Percentiles rank a stretch among this genome's conserved stretches.
These are phyloP conservation scores for Dermolepida albohirtum DNA, from an alignment of 2,888 invertebrate species.

Conservation along the genomic window DNA sequence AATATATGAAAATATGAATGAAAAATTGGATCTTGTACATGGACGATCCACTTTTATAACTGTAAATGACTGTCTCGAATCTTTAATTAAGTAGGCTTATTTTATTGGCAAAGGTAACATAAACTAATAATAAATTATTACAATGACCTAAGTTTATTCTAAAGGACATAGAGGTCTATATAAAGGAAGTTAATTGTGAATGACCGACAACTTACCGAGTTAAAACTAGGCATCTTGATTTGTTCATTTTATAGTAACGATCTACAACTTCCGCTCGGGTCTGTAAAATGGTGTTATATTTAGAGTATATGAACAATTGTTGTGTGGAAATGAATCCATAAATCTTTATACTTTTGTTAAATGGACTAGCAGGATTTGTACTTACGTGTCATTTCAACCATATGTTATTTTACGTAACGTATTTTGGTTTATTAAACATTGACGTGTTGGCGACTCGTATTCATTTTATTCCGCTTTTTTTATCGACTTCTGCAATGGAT, in stretches of 20 bases:
- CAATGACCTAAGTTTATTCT: no score
- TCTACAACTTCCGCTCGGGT: constrained; percentile 53
- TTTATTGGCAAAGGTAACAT: no score
- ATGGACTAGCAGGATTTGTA: constrained; percentile 44
- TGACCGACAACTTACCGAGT: constrained; percentile 50
- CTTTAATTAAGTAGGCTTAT: no score
- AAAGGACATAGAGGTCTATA: not conserved
- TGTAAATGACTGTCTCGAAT: no score
- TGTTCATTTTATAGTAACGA: constrained; percentile 54
- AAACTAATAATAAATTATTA: no score
- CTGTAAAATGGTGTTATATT: constrained; percentile 56
- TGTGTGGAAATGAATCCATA: constrained; percentile 53
- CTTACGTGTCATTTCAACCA: constrained; percentile 11
- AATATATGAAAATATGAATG: no score
- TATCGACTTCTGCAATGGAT: constrained; percentile 8
- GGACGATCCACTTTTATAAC: no score
- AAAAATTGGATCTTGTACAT: no score
- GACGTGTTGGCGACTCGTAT: constrained; percentile 1
- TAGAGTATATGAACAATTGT: constrained; percentile 55
- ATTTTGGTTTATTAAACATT: constrained; percentile 40
- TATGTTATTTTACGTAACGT: constrained; percentile 40
- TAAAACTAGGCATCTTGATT: constrained; percentile 54
- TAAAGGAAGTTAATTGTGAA: constrained; percentile 47
- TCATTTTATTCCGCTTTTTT: constrained; percentile 7
- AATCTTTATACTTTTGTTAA: constrained; percentile 52